phyloP scores from a whole-genome alignment of 92 coral and sea anemone genomes.

The Zoanthus sansibaricus region DNA sequence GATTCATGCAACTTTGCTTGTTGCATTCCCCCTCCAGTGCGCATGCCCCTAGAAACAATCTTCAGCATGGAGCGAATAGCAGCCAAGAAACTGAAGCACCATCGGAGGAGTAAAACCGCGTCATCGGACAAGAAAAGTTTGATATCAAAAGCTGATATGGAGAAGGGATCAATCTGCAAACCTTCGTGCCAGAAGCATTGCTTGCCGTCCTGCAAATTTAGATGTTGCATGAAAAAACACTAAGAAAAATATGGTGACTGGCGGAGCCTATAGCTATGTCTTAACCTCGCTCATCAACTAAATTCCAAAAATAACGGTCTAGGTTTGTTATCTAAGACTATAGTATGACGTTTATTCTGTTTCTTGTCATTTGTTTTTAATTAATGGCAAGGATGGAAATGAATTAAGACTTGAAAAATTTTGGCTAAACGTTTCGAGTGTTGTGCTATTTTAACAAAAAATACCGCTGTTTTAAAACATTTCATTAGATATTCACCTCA shows the following conservation, averaged over 20 bases:
- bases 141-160: constrained; percentile 52
- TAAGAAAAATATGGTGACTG: background rate
- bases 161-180: constrained; percentile 70
- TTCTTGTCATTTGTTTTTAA: no score
- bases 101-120: constrained; percentile 7
- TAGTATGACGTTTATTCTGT: no score
- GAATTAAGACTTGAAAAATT: no score
- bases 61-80: constrained; percentile 61
- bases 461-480: no score
- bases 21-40: constrained; percentile 84
- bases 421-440: no score
- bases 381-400: no score
- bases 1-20: constrained; percentile 93
- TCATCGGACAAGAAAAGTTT: constrained; percentile 44
- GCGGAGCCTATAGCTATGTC: no score
- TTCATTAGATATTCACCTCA: no score
- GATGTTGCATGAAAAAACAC: constrained; percentile 77
- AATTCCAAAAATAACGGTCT: no score
- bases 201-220: constrained; percentile 89
- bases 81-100: constrained; percentile 16
- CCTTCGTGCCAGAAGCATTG: constrained; percentile 76
- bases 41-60: constrained; percentile 64
- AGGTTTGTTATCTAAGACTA: no score
- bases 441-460: no score
- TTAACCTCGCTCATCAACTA: no score